These are phyloP conservation scores for Apolygus lucorum DNA, from an alignment of 1,140 invertebrate species.

Conservation along the genomic window DNA sequence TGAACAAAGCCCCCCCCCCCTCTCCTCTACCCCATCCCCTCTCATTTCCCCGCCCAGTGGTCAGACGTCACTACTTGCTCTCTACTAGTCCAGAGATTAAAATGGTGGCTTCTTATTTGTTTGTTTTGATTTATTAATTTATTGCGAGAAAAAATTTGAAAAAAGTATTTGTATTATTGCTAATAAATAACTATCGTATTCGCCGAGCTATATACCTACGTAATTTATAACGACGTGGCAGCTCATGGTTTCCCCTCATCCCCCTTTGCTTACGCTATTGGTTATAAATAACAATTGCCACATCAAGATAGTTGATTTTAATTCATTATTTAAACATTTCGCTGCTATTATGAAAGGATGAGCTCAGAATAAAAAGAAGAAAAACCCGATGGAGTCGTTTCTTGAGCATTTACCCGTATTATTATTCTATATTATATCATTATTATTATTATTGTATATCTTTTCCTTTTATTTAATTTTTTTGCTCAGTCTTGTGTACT, in stretches of 20 bases:
- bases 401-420: conserved; percentile 27
- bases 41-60: neutral
- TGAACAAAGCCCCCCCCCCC: neutral
- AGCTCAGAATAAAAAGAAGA: too few species aligned
- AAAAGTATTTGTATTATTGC: neutral
- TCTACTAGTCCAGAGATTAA: conserved; percentile 14
- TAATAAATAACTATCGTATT: neutral
- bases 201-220: too few species aligned
- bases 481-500: conserved; percentile 28
- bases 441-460: conserved; percentile 22
- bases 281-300: neutral
- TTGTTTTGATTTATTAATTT: neutral
- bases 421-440: conserved; percentile 18
- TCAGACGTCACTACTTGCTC: neutral
- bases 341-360: too few species aligned
- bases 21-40: neutral
- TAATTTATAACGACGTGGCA: too few species aligned
- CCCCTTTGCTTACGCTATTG: neutral
- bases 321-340: too few species aligned
- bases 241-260: too few species aligned
- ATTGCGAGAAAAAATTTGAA: conserved; percentile 6
- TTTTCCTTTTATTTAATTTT: conserved; percentile 21
- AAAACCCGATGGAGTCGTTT: conserved; percentile 26
- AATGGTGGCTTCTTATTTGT: neutral
- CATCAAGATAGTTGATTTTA: too few species aligned